phyloP scores from a whole-genome alignment of 2,797 vertebrate genomes.

The Phylloscopus collybita region DNA sequence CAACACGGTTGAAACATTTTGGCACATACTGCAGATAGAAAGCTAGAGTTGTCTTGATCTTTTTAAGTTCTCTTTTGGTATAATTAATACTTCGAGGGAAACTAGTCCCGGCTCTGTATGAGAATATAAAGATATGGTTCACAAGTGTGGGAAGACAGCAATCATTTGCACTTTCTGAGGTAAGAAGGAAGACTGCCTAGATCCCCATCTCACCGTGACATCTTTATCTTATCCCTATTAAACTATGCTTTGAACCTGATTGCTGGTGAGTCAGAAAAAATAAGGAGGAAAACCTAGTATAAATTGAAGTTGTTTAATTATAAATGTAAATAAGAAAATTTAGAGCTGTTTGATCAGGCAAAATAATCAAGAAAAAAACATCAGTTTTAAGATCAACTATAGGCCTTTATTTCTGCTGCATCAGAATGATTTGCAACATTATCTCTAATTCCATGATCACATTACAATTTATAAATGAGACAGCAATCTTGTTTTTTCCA shows the following conservation, averaged over 20 bases:
- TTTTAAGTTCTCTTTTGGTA: background rate
- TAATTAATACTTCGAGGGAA: background rate
- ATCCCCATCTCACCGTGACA: background rate
- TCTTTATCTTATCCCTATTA: background rate
- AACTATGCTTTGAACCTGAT: background rate
- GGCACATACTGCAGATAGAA: background rate
- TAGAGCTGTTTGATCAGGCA: background rate
- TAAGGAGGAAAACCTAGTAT: background rate
- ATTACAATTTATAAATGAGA: slow-evolving; percentile 15
- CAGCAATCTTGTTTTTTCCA: background rate
- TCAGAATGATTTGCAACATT: background rate
- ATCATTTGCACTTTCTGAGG: background rate
- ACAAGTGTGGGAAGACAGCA: background rate
- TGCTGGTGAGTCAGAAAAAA: background rate
- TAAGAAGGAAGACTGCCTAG: background rate
- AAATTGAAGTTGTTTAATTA: background rate
- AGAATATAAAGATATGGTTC: background rate
- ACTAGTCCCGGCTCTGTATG: background rate
- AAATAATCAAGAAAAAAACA: background rate
- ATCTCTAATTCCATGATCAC: background rate
- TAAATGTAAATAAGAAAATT: background rate
- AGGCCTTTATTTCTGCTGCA: background rate
- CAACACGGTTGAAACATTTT: background rate
- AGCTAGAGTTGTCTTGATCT: background rate
- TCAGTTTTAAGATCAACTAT: background rate